These are phyloP conservation scores for Gadus chalcogrammus DNA, from an alignment of 2,113 vertebrate species.

Conservation along the genomic window DNA sequence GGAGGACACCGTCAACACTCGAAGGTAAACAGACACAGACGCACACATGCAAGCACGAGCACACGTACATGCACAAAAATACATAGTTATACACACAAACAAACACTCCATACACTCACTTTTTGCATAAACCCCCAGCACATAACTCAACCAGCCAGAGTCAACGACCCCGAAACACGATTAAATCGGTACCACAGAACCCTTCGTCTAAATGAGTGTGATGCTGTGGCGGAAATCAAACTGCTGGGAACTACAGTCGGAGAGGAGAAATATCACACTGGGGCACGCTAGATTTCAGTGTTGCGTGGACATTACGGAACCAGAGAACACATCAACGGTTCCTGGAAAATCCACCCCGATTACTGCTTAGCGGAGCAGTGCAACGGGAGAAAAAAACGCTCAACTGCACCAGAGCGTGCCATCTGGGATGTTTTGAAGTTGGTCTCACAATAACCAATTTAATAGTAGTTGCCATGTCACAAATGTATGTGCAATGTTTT, in stretches of 20 bases:
- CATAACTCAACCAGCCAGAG: no score
- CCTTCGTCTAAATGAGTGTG: background rate
- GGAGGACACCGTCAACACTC: conserved; percentile 77
- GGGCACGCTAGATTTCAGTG: conserved; percentile 33
- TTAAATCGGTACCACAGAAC: no score
- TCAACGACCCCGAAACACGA: no score
- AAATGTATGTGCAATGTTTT: no score
- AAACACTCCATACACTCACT: no score
- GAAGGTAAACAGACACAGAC: conserved; percentile 75
- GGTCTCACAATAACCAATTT: no score
- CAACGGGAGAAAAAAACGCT: background rate
- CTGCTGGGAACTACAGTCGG: background rate
- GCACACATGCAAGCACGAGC: no score
- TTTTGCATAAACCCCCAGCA: no score
- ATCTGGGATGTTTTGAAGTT: no score
- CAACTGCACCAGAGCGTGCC: no score
- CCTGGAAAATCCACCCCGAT: conserved; percentile 5
- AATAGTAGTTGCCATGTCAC: no score
- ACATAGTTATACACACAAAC: no score
- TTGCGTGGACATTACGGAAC: conserved; percentile 15
- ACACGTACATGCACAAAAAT: background rate
- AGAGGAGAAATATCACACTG: conserved; percentile 20
- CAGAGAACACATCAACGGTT: conserved; percentile 21
- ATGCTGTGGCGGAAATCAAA: background rate
- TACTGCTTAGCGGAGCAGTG: background rate